Base-by-base conservation (phyloP, 2,113 vertebrate genomes). In the Pelobates fuscus region DNA sequence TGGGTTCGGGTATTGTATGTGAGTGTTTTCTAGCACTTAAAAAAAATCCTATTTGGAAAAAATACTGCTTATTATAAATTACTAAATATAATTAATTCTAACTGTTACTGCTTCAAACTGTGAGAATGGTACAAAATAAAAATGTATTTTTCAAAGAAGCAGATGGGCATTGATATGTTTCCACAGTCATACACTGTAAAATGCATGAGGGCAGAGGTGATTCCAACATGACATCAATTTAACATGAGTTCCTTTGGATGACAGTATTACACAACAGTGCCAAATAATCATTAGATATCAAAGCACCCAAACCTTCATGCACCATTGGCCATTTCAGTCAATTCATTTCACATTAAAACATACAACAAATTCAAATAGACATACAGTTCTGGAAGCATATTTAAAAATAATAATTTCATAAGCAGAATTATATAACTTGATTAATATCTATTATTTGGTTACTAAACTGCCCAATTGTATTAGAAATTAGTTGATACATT, bases 161-260 rank as follows among this genome's bases (percentile, higher is more conserved):
- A 81, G 77, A 83, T 82, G 77, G 82, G 58, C 75, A 21, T 29
- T 67, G 68, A 27, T 46, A 75, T 81, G 7, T 18, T 75, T 79
- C 77, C 76, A 78, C 79, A 84, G 81, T 81, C 78, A 78, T 73
- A 79, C 71, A 71, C 75, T 78, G 78, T 68, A 82, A 85, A 81
- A 82, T 79, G 79, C 81, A 81, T 72, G 77, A 80, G 81, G 68
- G 80, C 77, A 80, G 80, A 81, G 81, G 78, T 83, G 78, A 82
- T 79, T 78, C 83, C 76, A 82, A 83, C 75, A 44, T 49, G 20
- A 61, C 81, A 79, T 81, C 81, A 82, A 81, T 83, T 84, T 80
- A 85, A 75, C 82, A 77, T 62, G 81, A 83, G 66, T 67, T 71
- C 80, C 81, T 81, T 83, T 84, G 83, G 77, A 82, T 82, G 74